Evolutionary conservation across 1,140 invertebrate species (phyloP), one percentile per base, ranked within the genome.

Genomic region (Pentalonia nigronervosa): DNA sequence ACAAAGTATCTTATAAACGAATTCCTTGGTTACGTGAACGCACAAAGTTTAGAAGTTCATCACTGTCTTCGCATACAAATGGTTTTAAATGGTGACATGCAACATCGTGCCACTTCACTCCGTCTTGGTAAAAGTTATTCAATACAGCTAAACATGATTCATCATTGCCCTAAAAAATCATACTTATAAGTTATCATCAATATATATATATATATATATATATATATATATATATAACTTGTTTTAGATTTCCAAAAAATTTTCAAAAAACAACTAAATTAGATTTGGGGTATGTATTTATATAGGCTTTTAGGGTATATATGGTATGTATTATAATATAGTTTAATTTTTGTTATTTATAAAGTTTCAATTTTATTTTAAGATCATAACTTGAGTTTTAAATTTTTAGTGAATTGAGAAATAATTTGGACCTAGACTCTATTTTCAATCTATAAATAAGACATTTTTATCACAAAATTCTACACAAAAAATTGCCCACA

Each of bases 121-220:
- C 98, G 94, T 98, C 98, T 94, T 98, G 97, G 96, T 98, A 98
- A 96, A 98, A 98, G 95, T 98, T 98, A 96, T 98, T 98, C 94
- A 98, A 95, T 94, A 98, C 98, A 41, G 98, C 97, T 94, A 99
- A 95, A 94, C 98, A 99, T 48, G 98, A 98, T 95, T 98, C 98
- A 94, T 98, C 98, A 94, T 98, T 98, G 94, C 97, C 97, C 97
- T 97, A 95, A 7, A 95, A 95, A 60, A 91, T 0, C 20, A 90
- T 67, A 0, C 47, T 34, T 50, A n/a, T 67, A 6, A n/a, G 3
- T 67, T 67, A 67, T 67, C 4, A n/a, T 67, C 30, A n/a, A 67
- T 67, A 60, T 30, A 60, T 30, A 60, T 60, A 30, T 30, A 60
- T 9, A 20, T n/a, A n/a, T n/a, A n/a, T n/a, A n/a, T n/a, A n/a